phyloP scores from a whole-genome alignment of 2,797 vertebrate species.

The Bradypodion pumilum region DNA sequence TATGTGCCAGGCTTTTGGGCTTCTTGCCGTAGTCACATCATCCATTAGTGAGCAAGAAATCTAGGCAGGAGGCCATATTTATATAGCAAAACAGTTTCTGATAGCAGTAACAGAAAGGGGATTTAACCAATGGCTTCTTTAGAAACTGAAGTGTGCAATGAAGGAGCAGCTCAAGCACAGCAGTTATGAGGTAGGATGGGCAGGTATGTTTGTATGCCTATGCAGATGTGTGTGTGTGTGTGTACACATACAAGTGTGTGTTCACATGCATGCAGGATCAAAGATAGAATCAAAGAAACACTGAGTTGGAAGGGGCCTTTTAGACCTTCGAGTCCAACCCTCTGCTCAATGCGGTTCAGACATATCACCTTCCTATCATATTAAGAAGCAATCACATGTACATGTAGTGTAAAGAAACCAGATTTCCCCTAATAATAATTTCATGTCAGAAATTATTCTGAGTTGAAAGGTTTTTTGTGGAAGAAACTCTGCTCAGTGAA shows the following conservation, averaged over 20 bases:
- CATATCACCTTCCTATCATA: background rate
- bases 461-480: too few relatives aligned
- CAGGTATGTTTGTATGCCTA: background rate
- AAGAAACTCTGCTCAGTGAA: too few relatives aligned
- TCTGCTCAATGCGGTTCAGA: too few relatives aligned
- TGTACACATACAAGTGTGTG: background rate
- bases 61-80: background rate
- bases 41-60: background rate
- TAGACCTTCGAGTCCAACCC: too few relatives aligned
- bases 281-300: too few relatives aligned
- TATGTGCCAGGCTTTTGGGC: background rate
- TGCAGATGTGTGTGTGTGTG: background rate
- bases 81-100: background rate
- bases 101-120: background rate
- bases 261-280: background rate
- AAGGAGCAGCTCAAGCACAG: background rate
- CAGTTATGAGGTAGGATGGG: background rate
- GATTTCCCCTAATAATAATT: background rate
- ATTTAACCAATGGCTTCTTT: background rate
- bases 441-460: too few relatives aligned
- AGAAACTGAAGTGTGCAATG: background rate
- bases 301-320: too few relatives aligned
- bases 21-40: background rate
- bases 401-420: background rate
- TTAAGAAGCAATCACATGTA: slow-evolving; percentile 2